Evolutionary conservation across 1,140 invertebrate genomes (phyloP).

Genomic region (Potamilus streckersoni): DNA sequence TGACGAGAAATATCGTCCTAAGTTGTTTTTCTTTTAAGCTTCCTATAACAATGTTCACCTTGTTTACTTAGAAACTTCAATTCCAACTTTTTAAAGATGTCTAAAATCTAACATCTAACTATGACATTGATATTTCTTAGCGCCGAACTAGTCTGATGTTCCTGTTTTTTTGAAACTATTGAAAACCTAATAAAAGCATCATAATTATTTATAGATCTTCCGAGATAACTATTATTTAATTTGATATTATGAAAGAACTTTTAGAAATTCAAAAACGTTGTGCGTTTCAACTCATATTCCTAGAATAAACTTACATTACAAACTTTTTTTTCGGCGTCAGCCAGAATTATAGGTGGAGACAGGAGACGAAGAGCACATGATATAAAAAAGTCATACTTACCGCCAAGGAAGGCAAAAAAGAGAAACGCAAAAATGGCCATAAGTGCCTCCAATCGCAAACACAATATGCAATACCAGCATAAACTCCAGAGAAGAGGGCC

Average conservation of each 20-base stretch:
- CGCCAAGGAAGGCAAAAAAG: slow-evolving; percentile 21
- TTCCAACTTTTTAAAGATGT: too few species aligned
- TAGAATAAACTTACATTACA: too few species aligned
- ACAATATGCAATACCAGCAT: slow-evolving; percentile 23
- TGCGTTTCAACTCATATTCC: not conserved
- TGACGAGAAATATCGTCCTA: too few species aligned
- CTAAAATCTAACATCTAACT: too few species aligned
- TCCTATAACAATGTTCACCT: too few species aligned
- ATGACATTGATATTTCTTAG: too few species aligned
- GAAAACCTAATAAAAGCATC: too few species aligned
- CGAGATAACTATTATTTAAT: not conserved
- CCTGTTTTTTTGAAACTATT: too few species aligned
- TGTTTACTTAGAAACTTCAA: too few species aligned
- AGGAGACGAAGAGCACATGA: not conserved
- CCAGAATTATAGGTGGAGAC: not conserved
- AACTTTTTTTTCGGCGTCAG: slow-evolving; percentile 12
- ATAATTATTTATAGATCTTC: not conserved
- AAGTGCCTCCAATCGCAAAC: slow-evolving; percentile 34
- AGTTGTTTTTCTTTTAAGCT: too few species aligned
- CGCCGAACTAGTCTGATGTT: too few species aligned
- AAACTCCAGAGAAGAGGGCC: slow-evolving; percentile 10
- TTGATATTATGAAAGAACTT: not conserved
- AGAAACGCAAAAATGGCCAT: slow-evolving; percentile 3
- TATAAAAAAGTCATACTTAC: slow-evolving; percentile 14
- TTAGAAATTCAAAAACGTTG: not conserved